phyloP scores from a whole-genome alignment of 2,888 invertebrate genomes.

The Plebejus anna region DNA sequence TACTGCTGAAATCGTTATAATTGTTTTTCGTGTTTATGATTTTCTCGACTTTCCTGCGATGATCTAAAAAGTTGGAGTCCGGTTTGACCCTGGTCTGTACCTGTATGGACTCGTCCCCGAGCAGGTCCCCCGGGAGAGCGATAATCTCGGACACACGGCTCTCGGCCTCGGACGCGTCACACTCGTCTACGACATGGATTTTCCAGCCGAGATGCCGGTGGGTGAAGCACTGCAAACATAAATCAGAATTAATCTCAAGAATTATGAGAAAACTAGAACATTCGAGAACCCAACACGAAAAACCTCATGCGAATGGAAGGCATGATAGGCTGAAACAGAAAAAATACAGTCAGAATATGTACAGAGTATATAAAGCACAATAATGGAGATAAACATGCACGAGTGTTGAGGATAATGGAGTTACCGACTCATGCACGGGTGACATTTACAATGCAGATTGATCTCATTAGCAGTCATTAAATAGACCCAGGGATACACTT shows the following conservation, averaged over 20 bases:
- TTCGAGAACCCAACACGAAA: constrained; percentile 53
- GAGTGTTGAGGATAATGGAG: background rate
- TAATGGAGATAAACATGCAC: constrained; percentile 34
- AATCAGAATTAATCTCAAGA: constrained; percentile 43
- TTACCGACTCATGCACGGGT: constrained; percentile 5
- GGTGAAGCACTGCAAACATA: constrained; percentile 87
- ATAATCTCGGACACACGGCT: constrained; percentile 69
- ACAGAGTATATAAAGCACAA: constrained; percentile 48
- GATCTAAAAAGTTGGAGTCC: constrained; percentile 76
- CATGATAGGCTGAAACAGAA: constrained; percentile 79
- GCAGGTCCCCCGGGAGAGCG: constrained; percentile 58
- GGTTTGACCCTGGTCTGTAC: constrained; percentile 83
- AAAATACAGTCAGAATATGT: constrained; percentile 69
- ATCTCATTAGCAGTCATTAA: background rate
- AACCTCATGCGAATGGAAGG: constrained; percentile 72
- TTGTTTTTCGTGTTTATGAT: constrained; percentile 71
- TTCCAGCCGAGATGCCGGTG: constrained; percentile 97
- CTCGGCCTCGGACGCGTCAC: constrained; percentile 82
- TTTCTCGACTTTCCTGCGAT: constrained; percentile 64
- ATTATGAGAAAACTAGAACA: background rate
- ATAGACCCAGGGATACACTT: background rate
- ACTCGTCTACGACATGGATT: constrained; percentile 93
- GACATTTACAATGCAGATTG: background rate
- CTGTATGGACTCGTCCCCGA: constrained; percentile 80
- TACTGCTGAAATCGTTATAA: constrained; percentile 76